A percentile compares a stretch with the other conserved stretches of the same genome.
These are phyloP conservation scores for Gallinago solitaria DNA, from an alignment of 2,797 vertebrate species.

Conservation along the genomic window DNA sequence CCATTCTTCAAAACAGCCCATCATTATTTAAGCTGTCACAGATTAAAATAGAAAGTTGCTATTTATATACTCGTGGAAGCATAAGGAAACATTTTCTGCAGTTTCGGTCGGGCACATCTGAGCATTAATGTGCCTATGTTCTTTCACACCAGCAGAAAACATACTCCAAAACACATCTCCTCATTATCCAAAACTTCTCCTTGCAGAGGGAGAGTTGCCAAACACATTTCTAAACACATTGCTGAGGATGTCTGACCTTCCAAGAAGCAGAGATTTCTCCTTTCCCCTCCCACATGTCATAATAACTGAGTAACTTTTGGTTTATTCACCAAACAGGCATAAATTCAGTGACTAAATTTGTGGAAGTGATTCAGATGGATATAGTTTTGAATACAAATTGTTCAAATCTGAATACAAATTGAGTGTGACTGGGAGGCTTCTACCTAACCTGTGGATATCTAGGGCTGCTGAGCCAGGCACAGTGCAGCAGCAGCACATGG, in stretches of 20 bases:
- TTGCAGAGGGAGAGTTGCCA: background rate
- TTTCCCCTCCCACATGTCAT: background rate
- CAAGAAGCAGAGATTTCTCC: background rate
- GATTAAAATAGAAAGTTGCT: conserved; percentile 18
- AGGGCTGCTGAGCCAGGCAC: background rate
- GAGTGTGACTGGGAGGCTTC: background rate
- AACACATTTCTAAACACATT: background rate
- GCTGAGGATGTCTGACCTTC: background rate
- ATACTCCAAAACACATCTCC: background rate
- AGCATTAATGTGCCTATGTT: background rate
- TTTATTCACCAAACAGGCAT: background rate
- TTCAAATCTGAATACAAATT: background rate
- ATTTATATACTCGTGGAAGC: background rate
- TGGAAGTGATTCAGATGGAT: background rate
- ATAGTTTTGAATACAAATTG: background rate
- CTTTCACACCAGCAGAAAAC: background rate
- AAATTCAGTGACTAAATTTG: background rate
- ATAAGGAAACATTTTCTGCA: background rate
- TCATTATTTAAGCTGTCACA: conserved; percentile 29
- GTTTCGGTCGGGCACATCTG: background rate
- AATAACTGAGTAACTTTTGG: background rate
- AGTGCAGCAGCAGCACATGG: background rate
- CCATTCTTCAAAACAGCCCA: background rate
- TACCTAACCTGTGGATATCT: background rate
- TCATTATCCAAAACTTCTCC: background rate